Evolutionary conservation across 2,888 invertebrate species (phyloP).

Genomic region (Agonopterix subpropinquella): DNA sequence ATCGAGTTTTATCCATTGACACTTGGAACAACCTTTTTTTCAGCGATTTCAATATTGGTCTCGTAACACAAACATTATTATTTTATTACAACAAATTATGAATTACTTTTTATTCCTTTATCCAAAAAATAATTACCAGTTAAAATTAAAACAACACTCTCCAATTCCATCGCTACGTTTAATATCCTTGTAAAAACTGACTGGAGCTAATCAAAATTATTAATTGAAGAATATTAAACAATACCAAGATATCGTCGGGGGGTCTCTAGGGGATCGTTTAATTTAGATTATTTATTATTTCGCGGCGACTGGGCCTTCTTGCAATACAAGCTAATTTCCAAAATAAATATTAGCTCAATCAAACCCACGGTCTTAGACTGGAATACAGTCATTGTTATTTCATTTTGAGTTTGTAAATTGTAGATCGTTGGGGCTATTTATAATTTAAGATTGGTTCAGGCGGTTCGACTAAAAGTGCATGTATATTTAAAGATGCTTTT

Average conservation of each 20-base stretch:
- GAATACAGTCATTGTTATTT: not conserved
- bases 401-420: too few relatives aligned
- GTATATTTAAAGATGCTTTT: too few relatives aligned
- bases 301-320: constrained; percentile 8
- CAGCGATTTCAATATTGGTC: too few relatives aligned
- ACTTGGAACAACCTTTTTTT: too few relatives aligned
- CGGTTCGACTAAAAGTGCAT: too few relatives aligned
- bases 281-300: constrained; percentile 64
- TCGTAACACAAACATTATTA: too few relatives aligned
- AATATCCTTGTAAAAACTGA: constrained; percentile 15
- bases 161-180: too few relatives aligned
- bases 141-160: too few relatives aligned
- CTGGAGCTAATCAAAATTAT: constrained; percentile 49
- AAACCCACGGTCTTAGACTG: constrained; percentile 28
- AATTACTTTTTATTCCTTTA: not conserved
- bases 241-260: constrained; percentile 33
- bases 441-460: too few relatives aligned
- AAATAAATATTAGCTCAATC: constrained; percentile 73
- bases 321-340: constrained; percentile 63
- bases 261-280: constrained; percentile 50
- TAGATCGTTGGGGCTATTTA: too few relatives aligned
- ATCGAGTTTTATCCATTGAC: too few relatives aligned
- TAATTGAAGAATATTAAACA: constrained; percentile 64
- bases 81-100: not conserved
- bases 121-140: not conserved